Conservation (phyloP, 2,888 invertebrate genomes). For the Slavum lentiscoides region DNA sequence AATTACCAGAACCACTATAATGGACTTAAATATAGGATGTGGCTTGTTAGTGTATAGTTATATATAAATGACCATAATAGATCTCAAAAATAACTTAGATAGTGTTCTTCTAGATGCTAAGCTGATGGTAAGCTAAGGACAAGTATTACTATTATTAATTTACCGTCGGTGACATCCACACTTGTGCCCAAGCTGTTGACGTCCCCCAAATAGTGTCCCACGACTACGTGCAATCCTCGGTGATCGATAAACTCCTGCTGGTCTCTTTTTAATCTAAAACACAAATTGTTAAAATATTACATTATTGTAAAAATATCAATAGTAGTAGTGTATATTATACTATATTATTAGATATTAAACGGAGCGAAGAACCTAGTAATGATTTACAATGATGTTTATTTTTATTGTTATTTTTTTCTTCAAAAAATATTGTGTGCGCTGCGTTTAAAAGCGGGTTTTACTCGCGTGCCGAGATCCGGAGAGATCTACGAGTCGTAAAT, state of each 20-base stretch:
- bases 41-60: slow-evolving; percentile 4
- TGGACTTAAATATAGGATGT: slow-evolving; percentile 17
- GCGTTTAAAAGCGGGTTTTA: too few species aligned
- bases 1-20: slow-evolving; percentile 24
- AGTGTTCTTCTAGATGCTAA: too few species aligned
- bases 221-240: slow-evolving; percentile 78
- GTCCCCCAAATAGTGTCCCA: slow-evolving; percentile 87
- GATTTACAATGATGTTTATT: too few species aligned
- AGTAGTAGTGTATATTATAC: too few species aligned
- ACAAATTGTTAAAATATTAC: not conserved
- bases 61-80: not conserved
- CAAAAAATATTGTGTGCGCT: too few species aligned
- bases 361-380: too few species aligned
- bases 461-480: too few species aligned
- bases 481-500: too few species aligned
- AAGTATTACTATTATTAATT: slow-evolving; percentile 46
- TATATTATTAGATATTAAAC: too few species aligned
- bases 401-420: too few species aligned
- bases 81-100: not conserved
- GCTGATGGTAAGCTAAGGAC: not conserved
- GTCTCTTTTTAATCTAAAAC: slow-evolving; percentile 65
- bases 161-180: slow-evolving; percentile 77
- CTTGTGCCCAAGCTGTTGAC: slow-evolving; percentile 62
- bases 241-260: slow-evolving; percentile 74
- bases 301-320: not conserved